Percentiles rank a stretch among this genome's conserved stretches.
Conservation (phyloP, 2,113 vertebrate genomes). For the Elanus axillaris region DNA sequence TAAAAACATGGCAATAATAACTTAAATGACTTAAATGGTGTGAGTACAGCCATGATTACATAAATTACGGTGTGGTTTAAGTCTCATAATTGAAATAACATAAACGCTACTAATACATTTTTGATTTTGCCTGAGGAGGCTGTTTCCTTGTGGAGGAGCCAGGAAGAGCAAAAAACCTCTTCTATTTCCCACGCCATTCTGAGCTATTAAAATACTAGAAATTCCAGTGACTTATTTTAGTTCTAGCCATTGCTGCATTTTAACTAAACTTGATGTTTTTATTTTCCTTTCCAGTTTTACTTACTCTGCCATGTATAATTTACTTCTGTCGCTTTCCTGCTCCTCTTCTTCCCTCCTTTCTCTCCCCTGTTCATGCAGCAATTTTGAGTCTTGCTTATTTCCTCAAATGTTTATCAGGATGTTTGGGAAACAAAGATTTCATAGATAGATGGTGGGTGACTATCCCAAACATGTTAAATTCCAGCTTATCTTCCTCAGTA, state of each 20-base stretch:
- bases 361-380: neutral
- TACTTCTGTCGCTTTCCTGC: neutral
- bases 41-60: neutral
- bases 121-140: neutral
- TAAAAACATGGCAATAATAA: neutral
- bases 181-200: neutral
- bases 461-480: neutral
- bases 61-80: neutral
- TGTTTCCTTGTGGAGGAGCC: neutral
- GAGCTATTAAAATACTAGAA: neutral
- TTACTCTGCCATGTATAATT: neutral
- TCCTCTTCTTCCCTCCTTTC: neutral
- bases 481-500: neutral
- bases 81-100: neutral
- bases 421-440: neutral
- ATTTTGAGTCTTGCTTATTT: neutral
- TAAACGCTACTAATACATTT: neutral
- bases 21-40: neutral
- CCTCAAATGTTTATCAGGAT: neutral
- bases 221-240: neutral
- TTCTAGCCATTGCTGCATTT: neutral
- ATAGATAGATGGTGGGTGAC: neutral
- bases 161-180: neutral
- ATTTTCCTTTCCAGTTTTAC: neutral
- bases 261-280: neutral